Evolutionary conservation across 1,140 invertebrate genomes (phyloP).

Genomic region (Drosophila kepulauana): DNA sequence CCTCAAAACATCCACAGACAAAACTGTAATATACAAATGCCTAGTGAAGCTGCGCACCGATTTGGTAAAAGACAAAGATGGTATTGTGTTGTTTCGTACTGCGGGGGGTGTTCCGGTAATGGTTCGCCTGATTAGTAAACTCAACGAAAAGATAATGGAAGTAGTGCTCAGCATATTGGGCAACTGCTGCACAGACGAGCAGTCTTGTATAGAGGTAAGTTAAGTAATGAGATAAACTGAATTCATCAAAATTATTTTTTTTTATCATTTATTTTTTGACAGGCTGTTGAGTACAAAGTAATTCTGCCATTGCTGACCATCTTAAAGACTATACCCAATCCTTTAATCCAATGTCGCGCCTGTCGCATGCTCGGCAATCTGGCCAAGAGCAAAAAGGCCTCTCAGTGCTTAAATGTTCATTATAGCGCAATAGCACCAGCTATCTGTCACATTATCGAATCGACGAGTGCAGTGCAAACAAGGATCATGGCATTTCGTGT

Average conservation of each 20-base stretch:
- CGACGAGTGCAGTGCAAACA: conserved; percentile 74
- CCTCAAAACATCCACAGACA: conserved; percentile 78
- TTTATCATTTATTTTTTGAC: not conserved
- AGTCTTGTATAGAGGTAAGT: conserved; percentile 76
- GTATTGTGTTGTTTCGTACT: conserved; percentile 74
- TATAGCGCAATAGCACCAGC: conserved; percentile 74
- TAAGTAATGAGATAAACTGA: not conserved
- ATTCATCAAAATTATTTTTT: not conserved
- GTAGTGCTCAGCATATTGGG: conserved; percentile 86
- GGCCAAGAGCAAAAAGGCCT: conserved; percentile 71
- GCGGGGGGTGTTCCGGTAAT: conserved; percentile 76
- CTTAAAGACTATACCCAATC: conserved; percentile 81
- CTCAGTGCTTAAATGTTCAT: conserved; percentile 50
- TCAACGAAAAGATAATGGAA: conserved; percentile 85
- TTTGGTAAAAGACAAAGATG: conserved; percentile 80
- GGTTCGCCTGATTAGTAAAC: conserved; percentile 69
- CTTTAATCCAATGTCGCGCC: conserved; percentile 77
- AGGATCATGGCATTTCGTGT: conserved; percentile 81
- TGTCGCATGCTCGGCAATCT: conserved; percentile 81
- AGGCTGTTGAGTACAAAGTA: conserved; percentile 78
- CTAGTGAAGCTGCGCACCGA: conserved; percentile 81
- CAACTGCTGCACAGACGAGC: conserved; percentile 85
- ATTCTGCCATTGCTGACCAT: conserved; percentile 71
- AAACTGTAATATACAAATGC: conserved; percentile 76
- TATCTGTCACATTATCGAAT: conserved; percentile 79